A percentile compares a stretch with the other conserved stretches of the same genome.
Conservation (phyloP, 2,113 vertebrate species). For the Conger conger region DNA sequence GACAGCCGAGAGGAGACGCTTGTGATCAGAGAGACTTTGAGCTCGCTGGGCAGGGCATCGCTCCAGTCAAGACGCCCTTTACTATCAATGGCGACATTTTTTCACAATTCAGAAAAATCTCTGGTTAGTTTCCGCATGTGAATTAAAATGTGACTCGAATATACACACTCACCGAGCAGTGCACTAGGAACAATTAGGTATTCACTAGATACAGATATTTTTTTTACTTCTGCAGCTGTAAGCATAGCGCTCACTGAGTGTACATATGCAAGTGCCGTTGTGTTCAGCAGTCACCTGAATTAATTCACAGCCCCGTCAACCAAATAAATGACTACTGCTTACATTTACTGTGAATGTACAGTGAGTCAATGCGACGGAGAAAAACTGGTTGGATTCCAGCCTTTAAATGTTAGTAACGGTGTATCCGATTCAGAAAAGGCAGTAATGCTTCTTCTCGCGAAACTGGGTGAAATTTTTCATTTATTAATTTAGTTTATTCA, state of each 20-base stretch:
- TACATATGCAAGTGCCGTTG: not conserved
- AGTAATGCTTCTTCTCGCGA: not conserved
- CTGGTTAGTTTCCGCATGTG: not conserved
- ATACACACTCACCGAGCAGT: too few species aligned
- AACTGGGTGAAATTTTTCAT: not conserved
- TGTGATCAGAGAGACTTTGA: conserved; percentile 29
- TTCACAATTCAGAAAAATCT: not conserved
- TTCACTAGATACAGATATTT: too few species aligned
- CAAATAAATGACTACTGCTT: not conserved
- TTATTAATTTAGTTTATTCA: not conserved
- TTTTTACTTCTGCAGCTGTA: too few species aligned
- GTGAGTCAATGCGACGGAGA: not conserved
- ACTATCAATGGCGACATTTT: not conserved
- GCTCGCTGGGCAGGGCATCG: not conserved
- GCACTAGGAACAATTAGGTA: too few species aligned
- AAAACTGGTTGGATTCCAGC: not conserved
- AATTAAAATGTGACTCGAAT: not conserved
- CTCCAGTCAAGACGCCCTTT: too few species aligned
- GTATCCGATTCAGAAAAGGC: not conserved
- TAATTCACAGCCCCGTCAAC: not conserved
- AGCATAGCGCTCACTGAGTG: too few species aligned
- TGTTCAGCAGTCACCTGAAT: not conserved
- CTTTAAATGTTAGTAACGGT: not conserved
- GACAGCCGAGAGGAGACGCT: conserved; percentile 16
- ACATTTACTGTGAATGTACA: not conserved